Base-by-base conservation (phyloP, 2,797 vertebrate genomes). In the Erpetoichthys calabaricus region DNA sequence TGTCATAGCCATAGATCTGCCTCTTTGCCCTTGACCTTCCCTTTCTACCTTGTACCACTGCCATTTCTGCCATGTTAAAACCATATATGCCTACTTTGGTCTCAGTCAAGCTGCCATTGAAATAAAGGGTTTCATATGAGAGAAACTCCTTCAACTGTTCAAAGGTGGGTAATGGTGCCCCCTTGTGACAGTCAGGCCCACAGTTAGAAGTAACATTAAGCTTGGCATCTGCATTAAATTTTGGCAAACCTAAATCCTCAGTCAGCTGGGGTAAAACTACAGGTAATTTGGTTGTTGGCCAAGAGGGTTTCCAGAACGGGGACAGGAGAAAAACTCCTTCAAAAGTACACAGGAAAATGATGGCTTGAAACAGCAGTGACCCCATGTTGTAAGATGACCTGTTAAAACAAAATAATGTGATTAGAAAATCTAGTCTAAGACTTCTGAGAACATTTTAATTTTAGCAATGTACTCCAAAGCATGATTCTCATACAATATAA, bases 1-100 rank as follows among this genome's bases (percentile, higher is more conserved):
- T 88, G 59, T 99, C 95, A 0, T 90, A 90, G 51, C 93, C 93
- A 42, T 96, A 99, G 71, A 99, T 95, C 79, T 99, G 92, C 2
- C 95, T 84, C 70, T 92, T 95, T 59, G 77, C 79, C 64, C 91
- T 86, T 60, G 86, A 70, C 60, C 68, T 77, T 7, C 79, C 73
- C 0, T 63, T 53, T 2, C 69, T 44, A 3, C 67, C 73, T 0
- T 62, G 62, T 8, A 53, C 66, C 50, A 52, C 70, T 53, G 69
- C 62, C 1, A 70, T 64, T 0, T 57, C 54, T 0, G 57, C 51
- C 0, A 41, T 66, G 45, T 75, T 70, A 65, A 92, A 79, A 49
- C 94, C 79, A 0, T 95, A 97, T 60, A 99, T 90, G 70, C 87
- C 88, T 46, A 99, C 83, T 3, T 80, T 75, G 0, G 95, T 99